Evolutionary conservation across 2,113 vertebrate genomes (phyloP).

Genomic region (Podarcis cretensis): DNA sequence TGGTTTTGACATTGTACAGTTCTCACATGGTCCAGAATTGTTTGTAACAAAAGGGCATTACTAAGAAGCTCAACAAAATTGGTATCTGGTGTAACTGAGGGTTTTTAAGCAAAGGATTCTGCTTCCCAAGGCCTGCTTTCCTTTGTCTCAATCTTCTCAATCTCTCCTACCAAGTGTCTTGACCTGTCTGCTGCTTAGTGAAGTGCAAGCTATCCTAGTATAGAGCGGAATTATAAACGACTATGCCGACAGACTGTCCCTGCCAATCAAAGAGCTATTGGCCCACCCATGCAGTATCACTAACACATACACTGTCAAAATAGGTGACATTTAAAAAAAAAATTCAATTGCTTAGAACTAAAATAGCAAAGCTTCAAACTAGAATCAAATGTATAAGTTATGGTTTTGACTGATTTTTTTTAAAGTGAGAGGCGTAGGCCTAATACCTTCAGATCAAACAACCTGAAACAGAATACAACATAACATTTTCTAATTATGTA

Average conservation of each 20-base stretch:
- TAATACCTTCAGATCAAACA: neutral
- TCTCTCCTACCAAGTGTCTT: slow-evolving; percentile 72
- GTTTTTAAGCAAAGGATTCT: slow-evolving; percentile 45
- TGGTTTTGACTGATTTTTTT: neutral
- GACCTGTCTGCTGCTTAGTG: slow-evolving; percentile 78
- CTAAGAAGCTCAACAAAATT: slow-evolving; percentile 54
- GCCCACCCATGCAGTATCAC: slow-evolving; percentile 75
- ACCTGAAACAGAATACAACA: neutral
- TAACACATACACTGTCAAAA: slow-evolving; percentile 51
- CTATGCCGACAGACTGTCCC: slow-evolving; percentile 85
- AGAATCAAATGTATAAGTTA: neutral
- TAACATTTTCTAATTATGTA: neutral
- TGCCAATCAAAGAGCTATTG: slow-evolving; percentile 89
- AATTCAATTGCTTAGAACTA: slow-evolving; percentile 30
- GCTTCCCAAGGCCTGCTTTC: slow-evolving; percentile 70
- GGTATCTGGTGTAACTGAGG: slow-evolving; percentile 3
- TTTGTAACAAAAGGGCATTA: slow-evolving; percentile 84
- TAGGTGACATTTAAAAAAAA: slow-evolving; percentile 43
- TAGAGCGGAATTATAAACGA: slow-evolving; percentile 90
- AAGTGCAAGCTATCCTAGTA: slow-evolving; percentile 85
- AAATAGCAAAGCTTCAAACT: neutral
- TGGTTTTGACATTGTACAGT: slow-evolving; percentile 85
- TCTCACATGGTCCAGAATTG: slow-evolving; percentile 67
- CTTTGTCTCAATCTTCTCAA: slow-evolving; percentile 75
- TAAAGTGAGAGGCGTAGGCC: neutral